Evolutionary conservation across 2,888 invertebrate species (phyloP).

Genomic region (Trachelus iudaicus): DNA sequence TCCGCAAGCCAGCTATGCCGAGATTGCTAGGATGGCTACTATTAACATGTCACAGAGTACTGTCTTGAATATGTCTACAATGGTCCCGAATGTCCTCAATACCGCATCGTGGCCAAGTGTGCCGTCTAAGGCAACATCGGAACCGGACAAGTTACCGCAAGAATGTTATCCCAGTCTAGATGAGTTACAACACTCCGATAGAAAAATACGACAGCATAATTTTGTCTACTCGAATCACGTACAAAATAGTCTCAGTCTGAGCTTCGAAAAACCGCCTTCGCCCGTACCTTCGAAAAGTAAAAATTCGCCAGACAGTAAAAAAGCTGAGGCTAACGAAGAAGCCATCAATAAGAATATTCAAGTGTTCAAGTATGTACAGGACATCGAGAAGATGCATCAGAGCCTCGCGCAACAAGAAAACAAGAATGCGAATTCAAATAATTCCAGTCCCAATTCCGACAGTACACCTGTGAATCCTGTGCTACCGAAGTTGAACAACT

Average conservation of each 20-base stretch:
- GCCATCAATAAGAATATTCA: constrained; percentile 59
- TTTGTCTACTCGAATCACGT: constrained; percentile 52
- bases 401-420: constrained; percentile 58
- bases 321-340: constrained; percentile 53
- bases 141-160: constrained; percentile 58
- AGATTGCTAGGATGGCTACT: constrained; percentile 76
- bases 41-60: constrained; percentile 56
- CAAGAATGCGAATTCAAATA: constrained; percentile 36
- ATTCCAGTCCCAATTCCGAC: constrained; percentile 42
- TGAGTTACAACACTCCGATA: constrained; percentile 54
- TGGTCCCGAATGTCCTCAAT: constrained; percentile 51
- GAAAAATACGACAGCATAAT: constrained; percentile 53
- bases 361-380: constrained; percentile 65
- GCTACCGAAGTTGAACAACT: constrained; percentile 39
- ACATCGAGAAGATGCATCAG: constrained; percentile 68
- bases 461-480: constrained; percentile 30
- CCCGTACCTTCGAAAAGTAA: constrained; percentile 51
- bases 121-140: constrained; percentile 46
- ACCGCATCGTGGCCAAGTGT: constrained; percentile 55
- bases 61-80: constrained; percentile 52
- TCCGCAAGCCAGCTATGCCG: constrained; percentile 80
- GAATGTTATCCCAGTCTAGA: constrained; percentile 63
- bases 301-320: constrained; percentile 42
- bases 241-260: constrained; percentile 41
- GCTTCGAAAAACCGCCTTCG: constrained; percentile 57